Evolutionary conservation across 2,797 vertebrate genomes (phyloP), one percentile per base, ranked within the genome.

Genomic region (Mormyrus hasselquistii): DNA sequence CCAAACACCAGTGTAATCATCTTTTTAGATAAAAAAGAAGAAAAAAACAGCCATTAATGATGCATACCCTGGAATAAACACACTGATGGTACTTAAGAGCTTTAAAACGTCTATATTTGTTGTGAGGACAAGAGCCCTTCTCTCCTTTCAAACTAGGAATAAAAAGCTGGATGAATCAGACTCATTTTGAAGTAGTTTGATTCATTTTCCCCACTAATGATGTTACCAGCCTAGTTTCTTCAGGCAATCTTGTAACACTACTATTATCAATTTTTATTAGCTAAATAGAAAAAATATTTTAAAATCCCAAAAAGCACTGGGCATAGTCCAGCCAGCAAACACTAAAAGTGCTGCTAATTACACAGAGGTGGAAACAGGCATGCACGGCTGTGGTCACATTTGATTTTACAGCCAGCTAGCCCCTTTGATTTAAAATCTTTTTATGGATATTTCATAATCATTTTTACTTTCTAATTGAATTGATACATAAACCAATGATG

Each of bases 81-180:
- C 88, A 88, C 76, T 88, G 86, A 89, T 90, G 88, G 90, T 73
- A 85, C 55, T 89, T 90, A 90, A 90, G 87, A 90, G 90, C 90
- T 76, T 89, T 85, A 85, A 89, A 90, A 90, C 83, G 41, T 89
- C 73, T 90, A 89, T 89, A 86, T 89, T 90, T 89, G 90, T 90
- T 89, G 57, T 76, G 86, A 55, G 86, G 76, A 90, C 90, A 89
- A 90, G 88, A 89, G 88, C 88, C 82, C 88, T 90, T 89, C 88
- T 90, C 88, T 73, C 88, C 59, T 90, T 90, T 90, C 57, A 89
- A 83, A 90, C 69, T 73, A 59, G 59, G 86, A 85, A 69, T 85
- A 89, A 90, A 89, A 69, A 69, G 88, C 85, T 85, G 88, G 88
- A 88, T 90, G 88, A 90, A 89, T 90, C 88, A 89, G 90, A 84